Conservation (phyloP, 2,888 invertebrate genomes). For the Omphaloscelis lunosa region DNA sequence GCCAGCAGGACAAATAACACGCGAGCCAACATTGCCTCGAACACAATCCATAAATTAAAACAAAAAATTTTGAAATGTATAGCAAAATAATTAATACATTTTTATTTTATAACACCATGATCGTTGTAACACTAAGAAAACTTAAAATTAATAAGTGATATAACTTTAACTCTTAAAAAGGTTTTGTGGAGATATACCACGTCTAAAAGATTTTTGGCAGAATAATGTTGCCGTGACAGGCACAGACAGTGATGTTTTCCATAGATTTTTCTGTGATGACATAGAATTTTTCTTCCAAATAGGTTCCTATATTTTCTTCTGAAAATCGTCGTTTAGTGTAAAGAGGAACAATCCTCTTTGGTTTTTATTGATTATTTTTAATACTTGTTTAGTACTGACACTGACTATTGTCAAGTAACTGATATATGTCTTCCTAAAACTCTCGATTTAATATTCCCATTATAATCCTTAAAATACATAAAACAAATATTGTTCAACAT, state of each 20-base stretch:
- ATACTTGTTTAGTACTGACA: too few species aligned
- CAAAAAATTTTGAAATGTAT: not conserved
- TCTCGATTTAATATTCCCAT: too few species aligned
- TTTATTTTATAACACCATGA: not conserved
- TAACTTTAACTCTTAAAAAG: too few species aligned
- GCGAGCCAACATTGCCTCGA: slow-evolving; percentile 6
- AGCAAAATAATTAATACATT: not conserved
- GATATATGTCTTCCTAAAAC: too few species aligned
- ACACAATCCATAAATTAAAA: not conserved
- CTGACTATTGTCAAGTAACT: too few species aligned
- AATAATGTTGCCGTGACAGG: not conserved
- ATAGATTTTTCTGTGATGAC: not conserved
- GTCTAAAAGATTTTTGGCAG: not conserved
- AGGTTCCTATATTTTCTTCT: not conserved
- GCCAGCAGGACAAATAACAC: slow-evolving; percentile 20
- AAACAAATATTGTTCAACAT: too few species aligned
- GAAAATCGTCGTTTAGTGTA: not conserved
- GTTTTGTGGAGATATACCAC: not conserved
- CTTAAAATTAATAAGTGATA: not conserved
- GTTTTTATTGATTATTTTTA: too few species aligned
- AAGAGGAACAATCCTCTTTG: too few species aligned
- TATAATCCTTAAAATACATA: too few species aligned
- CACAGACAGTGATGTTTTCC: not conserved
- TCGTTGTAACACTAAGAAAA: not conserved
- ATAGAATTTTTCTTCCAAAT: not conserved